Base-by-base conservation (phyloP, 30 jellyfish, hydroid and myxozoan species). In the Euphysa ruthae region DNA sequence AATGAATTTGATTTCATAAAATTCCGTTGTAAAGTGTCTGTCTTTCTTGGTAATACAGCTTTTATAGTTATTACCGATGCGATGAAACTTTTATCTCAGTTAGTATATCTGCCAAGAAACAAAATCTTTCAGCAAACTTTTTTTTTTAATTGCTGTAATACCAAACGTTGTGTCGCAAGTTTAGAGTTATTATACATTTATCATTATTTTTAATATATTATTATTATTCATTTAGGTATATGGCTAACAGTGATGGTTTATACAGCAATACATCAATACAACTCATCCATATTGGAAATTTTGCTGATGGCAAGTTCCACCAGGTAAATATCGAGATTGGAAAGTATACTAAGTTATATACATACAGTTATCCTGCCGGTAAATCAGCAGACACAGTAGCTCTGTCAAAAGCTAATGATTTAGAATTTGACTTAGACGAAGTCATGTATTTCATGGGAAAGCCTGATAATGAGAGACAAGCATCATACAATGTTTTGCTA, bases 261-360 rank as follows among this genome's bases (percentile, higher is more conserved):
- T 6, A 29, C 7, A 5, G 57, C 44, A 35, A 1, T 6, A 14
- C 80, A 0, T 18, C 54, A 13, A 20, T 68, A 1, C 51, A 49
- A 10, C 28, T 68, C 16, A 43, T 68, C 19, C 74, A 68, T 73
- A 5, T n/a, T 1, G 64, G 65, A 3, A 68, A 68, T 22, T 43
- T 43, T 15, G 80, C 80, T 1, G 80, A 68, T 49, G 80, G 80
- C 3, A 4, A 42, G 0, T 3, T 8, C 14, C 80, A 68, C 20
- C 80, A 68, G 29, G 80, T 68, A 2, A 50, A 42, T 21, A 58
- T 68, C n/a, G 75, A 68, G 25, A 68, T 68, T 14, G 80, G 80
- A 5, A 73, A 68, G 29, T 22, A 19, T 0, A 68, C 80, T 3
- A 68, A 43, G 49, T 27, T 68, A 3, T 68, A 68, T 58, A 18